Base-by-base conservation (phyloP, 2,888 invertebrate species). In the Hetaerina titia region DNA sequence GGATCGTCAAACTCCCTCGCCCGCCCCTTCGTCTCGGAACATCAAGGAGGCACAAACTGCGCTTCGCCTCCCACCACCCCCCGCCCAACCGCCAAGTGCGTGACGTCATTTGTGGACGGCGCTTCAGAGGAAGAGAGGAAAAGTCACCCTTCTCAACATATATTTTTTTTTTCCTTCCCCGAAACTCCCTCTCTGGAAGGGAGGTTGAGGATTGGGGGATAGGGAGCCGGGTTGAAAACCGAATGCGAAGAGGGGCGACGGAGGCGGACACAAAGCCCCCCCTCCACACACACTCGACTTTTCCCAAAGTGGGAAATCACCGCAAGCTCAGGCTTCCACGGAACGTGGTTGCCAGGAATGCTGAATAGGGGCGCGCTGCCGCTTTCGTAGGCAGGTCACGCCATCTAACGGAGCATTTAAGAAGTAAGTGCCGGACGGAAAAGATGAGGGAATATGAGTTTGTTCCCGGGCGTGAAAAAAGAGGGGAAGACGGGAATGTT, bases 381-480 rank as follows among this genome's bases (percentile, higher is more conserved):
- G 92, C 13, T 69, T 92, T 13, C 45, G 92, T 60, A 92, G 92
- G 92, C 92, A 92, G 92, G 92, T 92, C 92, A 92, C 92, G 92
- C 92, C 92, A 31, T 57, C 69, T 69, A 22, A 69, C 69, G 92
- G 92, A 92, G 92, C 56, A 69, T 92, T 64, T 92, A n/a, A n/a
- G 92, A 92, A 92, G 92, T 92, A 92, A 69, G 92, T 92, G 69
- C 57, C 6, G 56, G 92, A 69, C 31, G 56, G 13, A 31, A 22
- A 8, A 45, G 17, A 15, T 63, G 25, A 17, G 63, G 22, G 56
- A 56, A 45, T 45, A 22, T 45, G 74, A 56, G 69, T 56, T 81
- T 11, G 81, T 31, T 31, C 81, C 13, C 19, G 45, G 90, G 92
- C 31, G 22, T 64, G 56, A 56, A n/a, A n/a, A 31, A 56, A 90